Evolutionary conservation across 2,113 vertebrate genomes (phyloP).

Genomic region (Naja naja): DNA sequence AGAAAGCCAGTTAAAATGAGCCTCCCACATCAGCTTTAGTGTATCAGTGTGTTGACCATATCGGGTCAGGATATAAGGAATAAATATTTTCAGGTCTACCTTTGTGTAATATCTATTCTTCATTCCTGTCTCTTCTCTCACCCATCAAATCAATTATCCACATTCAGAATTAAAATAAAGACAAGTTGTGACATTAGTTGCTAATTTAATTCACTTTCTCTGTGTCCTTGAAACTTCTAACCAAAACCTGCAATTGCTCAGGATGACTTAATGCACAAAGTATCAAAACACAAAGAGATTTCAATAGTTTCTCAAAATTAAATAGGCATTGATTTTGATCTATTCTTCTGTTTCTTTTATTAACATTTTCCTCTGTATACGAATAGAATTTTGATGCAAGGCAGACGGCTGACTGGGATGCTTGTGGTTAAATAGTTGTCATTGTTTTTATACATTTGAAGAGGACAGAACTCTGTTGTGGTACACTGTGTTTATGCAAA

Average conservation of each 20-base stretch:
- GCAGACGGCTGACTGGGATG: slow-evolving; percentile 13
- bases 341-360: slow-evolving; percentile 29
- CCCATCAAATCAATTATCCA: slow-evolving; percentile 53
- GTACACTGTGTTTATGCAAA: slow-evolving; percentile 16
- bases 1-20: not conserved
- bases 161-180: slow-evolving; percentile 66
- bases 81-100: slow-evolving; percentile 62
- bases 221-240: slow-evolving; percentile 69
- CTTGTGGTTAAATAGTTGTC: slow-evolving; percentile 51
- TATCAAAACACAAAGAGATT: slow-evolving; percentile 38
- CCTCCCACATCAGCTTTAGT: not conserved
- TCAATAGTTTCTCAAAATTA: slow-evolving; percentile 57
- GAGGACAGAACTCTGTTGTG: not conserved
- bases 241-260: slow-evolving; percentile 52
- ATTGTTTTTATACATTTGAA: slow-evolving; percentile 40
- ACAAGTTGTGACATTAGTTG: slow-evolving; percentile 53
- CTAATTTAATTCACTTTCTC: slow-evolving; percentile 69
- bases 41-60: slow-evolving; percentile 26
- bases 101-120: slow-evolving; percentile 61
- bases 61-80: slow-evolving; percentile 63
- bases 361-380: slow-evolving; percentile 33
- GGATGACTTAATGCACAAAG: slow-evolving; percentile 52
- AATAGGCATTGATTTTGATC: slow-evolving; percentile 49
- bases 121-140: slow-evolving; percentile 6
- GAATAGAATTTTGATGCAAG: slow-evolving; percentile 45